Conservation (phyloP, 2,888 invertebrate species). For the Ypsolopha scabrella region DNA sequence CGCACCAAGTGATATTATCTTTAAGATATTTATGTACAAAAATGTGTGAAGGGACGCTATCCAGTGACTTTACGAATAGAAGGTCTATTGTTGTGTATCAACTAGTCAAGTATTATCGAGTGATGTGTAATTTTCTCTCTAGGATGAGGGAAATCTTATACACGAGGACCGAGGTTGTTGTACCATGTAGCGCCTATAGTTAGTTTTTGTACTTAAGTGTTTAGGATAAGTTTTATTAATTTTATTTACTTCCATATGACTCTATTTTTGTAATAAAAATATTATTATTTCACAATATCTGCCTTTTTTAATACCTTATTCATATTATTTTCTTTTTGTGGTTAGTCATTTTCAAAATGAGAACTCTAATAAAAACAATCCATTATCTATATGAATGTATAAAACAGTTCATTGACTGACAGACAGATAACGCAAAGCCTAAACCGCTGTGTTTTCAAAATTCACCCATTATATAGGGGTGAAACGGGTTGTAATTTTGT, state of each 20-base stretch:
- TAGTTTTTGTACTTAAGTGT: conserved; percentile 47
- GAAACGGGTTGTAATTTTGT: too few species aligned
- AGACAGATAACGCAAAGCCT: too few species aligned
- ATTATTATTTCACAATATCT: conserved; percentile 19
- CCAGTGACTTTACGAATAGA: conserved; percentile 44
- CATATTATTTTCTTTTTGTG: too few species aligned
- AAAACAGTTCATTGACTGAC: too few species aligned
- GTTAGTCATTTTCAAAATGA: too few species aligned
- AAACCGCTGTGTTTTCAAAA: too few species aligned
- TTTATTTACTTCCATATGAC: conserved; percentile 62
- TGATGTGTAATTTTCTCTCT: conserved; percentile 28
- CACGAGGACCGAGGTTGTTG: conserved; percentile 21
- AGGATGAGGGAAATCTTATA: not conserved
- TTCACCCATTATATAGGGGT: too few species aligned
- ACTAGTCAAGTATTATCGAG: conserved; percentile 28
- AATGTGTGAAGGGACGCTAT: conserved; percentile 50
- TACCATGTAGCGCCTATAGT: conserved; percentile 47
- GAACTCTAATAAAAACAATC: too few species aligned
- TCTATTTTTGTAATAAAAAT: conserved; percentile 55
- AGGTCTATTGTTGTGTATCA: conserved; percentile 21
- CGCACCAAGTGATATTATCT: conserved; percentile 60
- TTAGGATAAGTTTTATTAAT: conserved; percentile 52
- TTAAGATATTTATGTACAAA: conserved; percentile 60
- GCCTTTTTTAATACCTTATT: conserved; percentile 9
- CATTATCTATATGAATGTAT: too few species aligned